Conservation (phyloP, 2,113 vertebrate species). For the Uria lomvia region DNA sequence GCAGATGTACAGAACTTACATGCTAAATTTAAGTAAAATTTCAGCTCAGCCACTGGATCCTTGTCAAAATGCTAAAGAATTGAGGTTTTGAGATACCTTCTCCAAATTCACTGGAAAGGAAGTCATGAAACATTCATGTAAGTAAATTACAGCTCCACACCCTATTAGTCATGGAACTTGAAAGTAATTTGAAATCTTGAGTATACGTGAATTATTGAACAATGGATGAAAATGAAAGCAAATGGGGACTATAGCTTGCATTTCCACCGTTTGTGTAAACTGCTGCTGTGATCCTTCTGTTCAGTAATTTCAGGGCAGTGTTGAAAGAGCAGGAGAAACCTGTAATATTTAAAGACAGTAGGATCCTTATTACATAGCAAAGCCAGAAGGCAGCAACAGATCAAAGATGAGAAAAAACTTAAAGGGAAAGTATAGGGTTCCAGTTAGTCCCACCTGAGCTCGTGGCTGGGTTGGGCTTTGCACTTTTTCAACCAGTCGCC, state of each 20-base stretch:
- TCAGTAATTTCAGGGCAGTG: conserved; percentile 20
- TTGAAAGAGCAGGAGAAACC: conserved; percentile 1
- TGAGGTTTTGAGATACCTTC: background rate
- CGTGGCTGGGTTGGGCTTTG: background rate
- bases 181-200: conserved; percentile 47
- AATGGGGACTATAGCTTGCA: background rate
- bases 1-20: background rate
- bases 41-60: background rate
- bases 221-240: conserved; percentile 38
- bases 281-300: background rate
- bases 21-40: background rate
- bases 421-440: background rate
- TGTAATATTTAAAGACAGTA: conserved; percentile 2
- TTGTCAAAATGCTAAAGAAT: background rate
- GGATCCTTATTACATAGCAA: background rate
- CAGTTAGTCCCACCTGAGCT: background rate
- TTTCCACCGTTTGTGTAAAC: background rate
- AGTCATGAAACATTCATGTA: conserved; percentile 52
- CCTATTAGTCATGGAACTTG: conserved; percentile 47
- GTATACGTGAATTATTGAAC: conserved; percentile 51
- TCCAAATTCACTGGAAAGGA: conserved; percentile 39
- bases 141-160: conserved; percentile 13
- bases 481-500: background rate
- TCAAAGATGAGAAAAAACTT: conserved; percentile 19
- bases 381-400: background rate